phyloP scores from a whole-genome alignment of 2,797 vertebrate species.

The Mus spretus region DNA sequence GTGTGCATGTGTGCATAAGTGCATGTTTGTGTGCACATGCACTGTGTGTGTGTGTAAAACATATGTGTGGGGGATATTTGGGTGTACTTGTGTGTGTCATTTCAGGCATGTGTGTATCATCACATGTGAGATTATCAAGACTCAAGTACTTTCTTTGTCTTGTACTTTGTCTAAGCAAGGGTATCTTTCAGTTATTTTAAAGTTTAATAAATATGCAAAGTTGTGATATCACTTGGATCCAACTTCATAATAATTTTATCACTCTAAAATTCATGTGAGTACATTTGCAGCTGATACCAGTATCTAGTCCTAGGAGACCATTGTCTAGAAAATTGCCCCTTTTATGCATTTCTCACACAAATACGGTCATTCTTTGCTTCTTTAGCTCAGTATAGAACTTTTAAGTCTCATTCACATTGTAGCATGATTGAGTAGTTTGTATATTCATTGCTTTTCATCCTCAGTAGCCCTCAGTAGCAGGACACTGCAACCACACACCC shows the following conservation, averaged over 20 bases:
- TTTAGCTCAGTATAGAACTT: background rate
- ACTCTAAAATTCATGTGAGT: background rate
- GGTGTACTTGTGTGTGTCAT: background rate
- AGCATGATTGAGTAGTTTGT: background rate
- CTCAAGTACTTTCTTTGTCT: too few relatives aligned
- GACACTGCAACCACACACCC: background rate
- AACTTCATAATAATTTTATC: background rate
- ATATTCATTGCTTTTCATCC: background rate
- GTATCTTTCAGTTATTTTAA: background rate
- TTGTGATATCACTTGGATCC: background rate
- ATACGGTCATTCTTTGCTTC: background rate
- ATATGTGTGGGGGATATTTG: background rate
- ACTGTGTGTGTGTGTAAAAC: too few relatives aligned
- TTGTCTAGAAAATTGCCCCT: background rate
- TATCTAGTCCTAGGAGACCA: background rate
- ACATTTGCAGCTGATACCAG: too few relatives aligned
- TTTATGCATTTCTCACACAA: background rate
- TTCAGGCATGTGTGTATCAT: background rate
- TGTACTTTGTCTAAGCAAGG: background rate
- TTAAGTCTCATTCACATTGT: background rate
- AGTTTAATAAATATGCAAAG: background rate
- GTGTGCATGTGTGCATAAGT: background rate
- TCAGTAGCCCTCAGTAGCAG: background rate
- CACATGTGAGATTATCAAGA: background rate
- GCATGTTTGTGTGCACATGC: too few relatives aligned